Conservation (phyloP, 2,888 invertebrate genomes). For the Pollenia labialis region DNA sequence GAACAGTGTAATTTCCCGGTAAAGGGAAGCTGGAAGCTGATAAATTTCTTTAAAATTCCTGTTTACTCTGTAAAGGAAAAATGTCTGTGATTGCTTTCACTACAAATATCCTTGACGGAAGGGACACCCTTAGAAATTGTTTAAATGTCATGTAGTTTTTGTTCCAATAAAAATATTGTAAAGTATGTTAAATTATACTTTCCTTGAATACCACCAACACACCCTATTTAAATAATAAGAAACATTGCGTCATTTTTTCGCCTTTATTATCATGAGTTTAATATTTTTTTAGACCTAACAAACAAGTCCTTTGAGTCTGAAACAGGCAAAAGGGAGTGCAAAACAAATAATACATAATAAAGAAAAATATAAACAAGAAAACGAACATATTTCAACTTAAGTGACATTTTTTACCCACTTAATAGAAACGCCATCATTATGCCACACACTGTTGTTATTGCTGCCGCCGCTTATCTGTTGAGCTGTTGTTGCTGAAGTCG, state of each 20-base stretch:
- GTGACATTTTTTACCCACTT: constrained; percentile 67
- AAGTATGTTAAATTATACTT: constrained; percentile 37
- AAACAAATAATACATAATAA: constrained; percentile 20
- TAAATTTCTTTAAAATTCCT: too few species aligned
- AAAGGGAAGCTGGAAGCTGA: too few species aligned
- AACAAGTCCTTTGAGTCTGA: constrained; percentile 52
- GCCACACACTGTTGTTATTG: constrained; percentile 23
- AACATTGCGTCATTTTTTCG: constrained; percentile 60
- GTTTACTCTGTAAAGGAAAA: background rate
- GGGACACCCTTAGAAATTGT: background rate
- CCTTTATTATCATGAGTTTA: background rate
- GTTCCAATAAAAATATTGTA: background rate
- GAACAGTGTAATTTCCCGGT: too few species aligned
- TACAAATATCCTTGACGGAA: too few species aligned
- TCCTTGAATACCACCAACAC: constrained; percentile 21
- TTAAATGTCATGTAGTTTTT: background rate
- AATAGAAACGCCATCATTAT: constrained; percentile 59
- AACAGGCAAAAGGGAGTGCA: background rate
- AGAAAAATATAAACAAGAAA: constrained; percentile 45
- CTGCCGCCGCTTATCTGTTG: constrained; percentile 26
- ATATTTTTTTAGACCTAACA: constrained; percentile 33
- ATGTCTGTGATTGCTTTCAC: background rate
- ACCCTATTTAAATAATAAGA: constrained; percentile 28
- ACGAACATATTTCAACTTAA: constrained; percentile 68
- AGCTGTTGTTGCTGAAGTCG: constrained; percentile 6